Evolutionary conservation across 2,797 vertebrate genomes (phyloP).

Genomic region (Ceyx erithaca): DNA sequence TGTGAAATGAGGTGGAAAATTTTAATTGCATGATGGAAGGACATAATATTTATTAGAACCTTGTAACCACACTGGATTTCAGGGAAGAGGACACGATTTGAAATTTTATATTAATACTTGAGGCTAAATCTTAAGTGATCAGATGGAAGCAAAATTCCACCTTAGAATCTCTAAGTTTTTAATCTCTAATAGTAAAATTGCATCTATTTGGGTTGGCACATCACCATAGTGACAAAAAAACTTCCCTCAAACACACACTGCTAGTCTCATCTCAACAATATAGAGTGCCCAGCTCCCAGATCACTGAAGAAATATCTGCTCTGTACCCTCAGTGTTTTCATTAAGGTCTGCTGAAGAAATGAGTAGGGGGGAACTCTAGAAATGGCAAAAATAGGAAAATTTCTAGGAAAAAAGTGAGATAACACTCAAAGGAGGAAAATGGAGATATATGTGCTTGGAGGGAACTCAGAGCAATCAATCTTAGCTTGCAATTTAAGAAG

Average conservation of each 20-base stretch:
- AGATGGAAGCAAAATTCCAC: conserved; percentile 68
- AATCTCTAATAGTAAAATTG: conserved; percentile 64
- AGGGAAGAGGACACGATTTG: conserved; percentile 79
- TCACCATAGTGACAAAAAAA: conserved; percentile 62
- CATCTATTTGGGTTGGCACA: background rate
- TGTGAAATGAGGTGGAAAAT: conserved; percentile 86
- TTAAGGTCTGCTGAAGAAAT: background rate
- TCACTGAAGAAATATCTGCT: background rate
- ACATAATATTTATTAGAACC: conserved; percentile 87
- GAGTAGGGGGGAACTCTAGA: background rate
- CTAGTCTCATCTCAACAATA: conserved; percentile 4
- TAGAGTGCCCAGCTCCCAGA: background rate
- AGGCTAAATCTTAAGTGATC: conserved; percentile 77
- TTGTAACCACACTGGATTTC: conserved; percentile 80
- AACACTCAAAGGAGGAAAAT: background rate
- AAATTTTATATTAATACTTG: conserved; percentile 79
- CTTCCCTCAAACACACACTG: background rate
- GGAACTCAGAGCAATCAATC: background rate
- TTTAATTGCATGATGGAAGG: conserved; percentile 86
- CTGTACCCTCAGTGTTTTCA: background rate
- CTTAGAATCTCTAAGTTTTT: conserved; percentile 70
- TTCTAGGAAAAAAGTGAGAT: background rate
- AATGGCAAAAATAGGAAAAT: background rate
- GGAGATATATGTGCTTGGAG: background rate
- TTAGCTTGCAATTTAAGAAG: background rate